phyloP scores from a whole-genome alignment of 2,113 vertebrate genomes.

The Hippopotamus amphibius region DNA sequence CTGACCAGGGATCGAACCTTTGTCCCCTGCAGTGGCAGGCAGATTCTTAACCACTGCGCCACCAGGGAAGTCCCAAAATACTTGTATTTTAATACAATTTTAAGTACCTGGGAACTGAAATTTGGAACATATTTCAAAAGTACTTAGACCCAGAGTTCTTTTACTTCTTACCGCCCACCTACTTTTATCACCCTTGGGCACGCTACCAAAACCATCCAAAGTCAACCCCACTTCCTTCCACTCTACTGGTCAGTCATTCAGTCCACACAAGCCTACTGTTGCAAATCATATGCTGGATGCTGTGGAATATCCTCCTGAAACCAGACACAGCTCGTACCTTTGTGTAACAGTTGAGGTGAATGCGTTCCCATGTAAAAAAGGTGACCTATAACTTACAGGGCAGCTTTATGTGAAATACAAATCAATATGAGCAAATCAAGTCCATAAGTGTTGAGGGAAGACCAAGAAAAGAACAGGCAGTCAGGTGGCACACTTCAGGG shows the following conservation, averaged over 20 bases:
- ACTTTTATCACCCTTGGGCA: neutral
- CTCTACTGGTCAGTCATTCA: neutral
- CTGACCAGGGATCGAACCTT: no score
- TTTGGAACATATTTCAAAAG: neutral
- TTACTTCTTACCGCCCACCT: neutral
- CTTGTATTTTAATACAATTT: neutral
- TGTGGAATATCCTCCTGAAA: neutral
- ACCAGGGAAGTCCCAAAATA: neutral
- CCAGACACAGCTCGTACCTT: neutral
- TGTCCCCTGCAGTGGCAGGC: no score
- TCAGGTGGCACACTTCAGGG: neutral
- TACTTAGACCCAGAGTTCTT: neutral
- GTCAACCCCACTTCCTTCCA: neutral
- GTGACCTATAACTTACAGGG: neutral
- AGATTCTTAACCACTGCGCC: no score
- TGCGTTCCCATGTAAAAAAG: neutral
- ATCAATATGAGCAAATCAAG: neutral
- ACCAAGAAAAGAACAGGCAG: neutral
- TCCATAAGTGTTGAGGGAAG: neutral
- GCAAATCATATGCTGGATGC: neutral
- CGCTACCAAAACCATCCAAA: neutral
- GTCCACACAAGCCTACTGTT: neutral
- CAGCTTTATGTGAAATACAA: neutral
- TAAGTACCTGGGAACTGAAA: neutral
- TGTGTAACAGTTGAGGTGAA: neutral